These are phyloP conservation scores for Probaryconus sp. DNA, from an alignment of 1,140 invertebrate species.

Conservation along the genomic window DNA sequence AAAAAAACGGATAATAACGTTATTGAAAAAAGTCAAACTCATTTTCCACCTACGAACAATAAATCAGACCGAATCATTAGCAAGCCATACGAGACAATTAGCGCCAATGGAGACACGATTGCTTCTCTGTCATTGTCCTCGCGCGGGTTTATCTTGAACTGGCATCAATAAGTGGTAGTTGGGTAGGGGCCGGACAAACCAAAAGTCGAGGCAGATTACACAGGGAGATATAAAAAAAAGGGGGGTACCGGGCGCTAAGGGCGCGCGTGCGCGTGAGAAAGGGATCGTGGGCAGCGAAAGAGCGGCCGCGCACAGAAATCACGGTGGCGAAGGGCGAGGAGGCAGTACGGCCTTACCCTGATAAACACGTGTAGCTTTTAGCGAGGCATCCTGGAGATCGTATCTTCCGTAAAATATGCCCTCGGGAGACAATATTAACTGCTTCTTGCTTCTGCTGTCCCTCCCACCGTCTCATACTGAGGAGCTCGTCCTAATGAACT, in stretches of 20 bases:
- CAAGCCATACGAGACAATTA: slow-evolving; percentile 55
- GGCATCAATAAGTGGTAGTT: slow-evolving; percentile 54
- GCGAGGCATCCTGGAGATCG: slow-evolving; percentile 76
- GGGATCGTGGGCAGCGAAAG: slow-evolving; percentile 41
- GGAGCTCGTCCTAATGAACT: slow-evolving; percentile 68
- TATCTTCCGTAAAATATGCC: slow-evolving; percentile 78
- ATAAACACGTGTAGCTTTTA: slow-evolving; percentile 79
- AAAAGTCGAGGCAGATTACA: slow-evolving; percentile 40
- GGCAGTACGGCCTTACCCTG: slow-evolving; percentile 67
- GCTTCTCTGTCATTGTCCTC: slow-evolving; percentile 56
- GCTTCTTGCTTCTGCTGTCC: slow-evolving; percentile 75
- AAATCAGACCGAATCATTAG: slow-evolving; percentile 53
- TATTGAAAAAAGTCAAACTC: neutral
- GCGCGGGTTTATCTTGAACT: slow-evolving; percentile 33
- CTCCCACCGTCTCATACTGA: slow-evolving; percentile 60
- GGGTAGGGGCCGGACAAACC: slow-evolving; percentile 9
- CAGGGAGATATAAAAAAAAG: slow-evolving; percentile 25
- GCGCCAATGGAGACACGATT: slow-evolving; percentile 51
- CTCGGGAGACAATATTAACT: slow-evolving; percentile 77
- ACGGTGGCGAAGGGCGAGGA: slow-evolving; percentile 62
- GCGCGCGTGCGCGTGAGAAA: slow-evolving; percentile 58
- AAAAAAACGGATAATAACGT: neutral
- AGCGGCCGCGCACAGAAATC: slow-evolving; percentile 64
- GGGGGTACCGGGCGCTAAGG: slow-evolving; percentile 38
- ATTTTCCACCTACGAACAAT: too few species aligned